These are phyloP conservation scores for Papilio elwesi DNA, from an alignment of 2,888 invertebrate genomes.

Conservation along the genomic window DNA sequence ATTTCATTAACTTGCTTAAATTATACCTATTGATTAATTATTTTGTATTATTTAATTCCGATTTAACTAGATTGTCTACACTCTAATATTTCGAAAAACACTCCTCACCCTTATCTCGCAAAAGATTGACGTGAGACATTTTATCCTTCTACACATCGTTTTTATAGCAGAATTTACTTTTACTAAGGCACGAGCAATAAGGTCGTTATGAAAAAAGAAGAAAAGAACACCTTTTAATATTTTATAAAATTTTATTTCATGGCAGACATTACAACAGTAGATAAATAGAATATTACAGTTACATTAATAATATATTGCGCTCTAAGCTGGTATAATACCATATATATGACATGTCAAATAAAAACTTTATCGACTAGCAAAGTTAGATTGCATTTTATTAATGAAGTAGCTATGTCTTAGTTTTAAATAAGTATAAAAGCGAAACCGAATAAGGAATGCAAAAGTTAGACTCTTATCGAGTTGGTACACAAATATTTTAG, in stretches of 20 bases:
- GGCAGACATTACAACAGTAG: conserved; percentile 70
- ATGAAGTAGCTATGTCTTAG: conserved; percentile 50
- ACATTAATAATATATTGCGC: conserved; percentile 55
- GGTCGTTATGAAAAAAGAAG: too few species aligned
- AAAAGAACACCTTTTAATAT: conserved; percentile 49
- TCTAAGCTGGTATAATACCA: conserved; percentile 50
- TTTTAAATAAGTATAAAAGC: conserved; percentile 51
- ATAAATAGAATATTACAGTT: conserved; percentile 50
- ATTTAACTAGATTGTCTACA: too few species aligned
- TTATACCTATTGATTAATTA: conserved; percentile 26
- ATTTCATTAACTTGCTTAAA: conserved; percentile 44
- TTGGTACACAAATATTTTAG: conserved; percentile 11
- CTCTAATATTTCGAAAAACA: too few species aligned
- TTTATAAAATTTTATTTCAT: conserved; percentile 71
- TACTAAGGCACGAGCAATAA: too few species aligned
- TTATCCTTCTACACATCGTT: too few species aligned
- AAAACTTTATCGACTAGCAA: conserved; percentile 65
- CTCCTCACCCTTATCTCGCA: too few species aligned
- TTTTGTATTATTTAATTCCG: conserved; percentile 5
- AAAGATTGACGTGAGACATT: too few species aligned
- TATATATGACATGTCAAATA: conserved; percentile 60
- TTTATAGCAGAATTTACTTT: too few species aligned
- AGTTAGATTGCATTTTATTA: conserved; percentile 64
- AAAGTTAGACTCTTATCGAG: conserved; percentile 42
- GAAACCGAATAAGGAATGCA: conserved; percentile 61